Base-by-base conservation (phyloP, 2,888 invertebrate species). In the Limnephilus lunatus region DNA sequence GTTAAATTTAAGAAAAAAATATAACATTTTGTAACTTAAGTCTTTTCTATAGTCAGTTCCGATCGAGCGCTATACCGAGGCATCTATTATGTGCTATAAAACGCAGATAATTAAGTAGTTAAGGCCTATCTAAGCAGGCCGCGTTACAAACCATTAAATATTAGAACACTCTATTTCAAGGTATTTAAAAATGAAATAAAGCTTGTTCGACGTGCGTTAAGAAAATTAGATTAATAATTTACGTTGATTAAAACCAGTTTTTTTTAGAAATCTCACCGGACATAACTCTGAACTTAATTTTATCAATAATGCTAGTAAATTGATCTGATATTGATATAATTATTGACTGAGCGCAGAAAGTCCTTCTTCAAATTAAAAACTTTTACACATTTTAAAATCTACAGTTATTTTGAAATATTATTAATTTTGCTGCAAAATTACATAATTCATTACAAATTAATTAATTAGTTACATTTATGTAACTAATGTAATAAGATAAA, bases 61-160 rank as follows among this genome's bases (percentile, higher is more conserved):
- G 68, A 68, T 25, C 25, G 9, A 68, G 68, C 7, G 25, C 68
- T 25, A 68, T n/a, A n/a, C 25, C 68, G 25, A 68, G 9, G n/a
- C n/a, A 68, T 68, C 68, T 68, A 68, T 68, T 68, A 68, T n/a
- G 68, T n/a, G 68, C 68, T 68, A 68, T 68, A 68, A 68, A 68
- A 68, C 68, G 25, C 25, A 68, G 68, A n/a, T 68, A 68, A 68
- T 68, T 68, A 68, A 68, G 68, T 68, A 68, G 25, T 68, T 68
- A 68, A 68, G 68, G 2, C 68, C 25, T 68, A 68, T n/a, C 68
- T 68, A 25, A 25, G 68, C 68, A 68, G 68, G 4, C 68, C n/a
- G 68, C 25, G 68, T 68, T 68, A 68, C 68, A n/a, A 68, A 68
- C 25, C 68, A 68, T 68, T 68, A 68, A 68, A 68, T 68, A 68